Base-by-base conservation (phyloP, 2,888 invertebrate genomes). In the Ochropleura plecta region DNA sequence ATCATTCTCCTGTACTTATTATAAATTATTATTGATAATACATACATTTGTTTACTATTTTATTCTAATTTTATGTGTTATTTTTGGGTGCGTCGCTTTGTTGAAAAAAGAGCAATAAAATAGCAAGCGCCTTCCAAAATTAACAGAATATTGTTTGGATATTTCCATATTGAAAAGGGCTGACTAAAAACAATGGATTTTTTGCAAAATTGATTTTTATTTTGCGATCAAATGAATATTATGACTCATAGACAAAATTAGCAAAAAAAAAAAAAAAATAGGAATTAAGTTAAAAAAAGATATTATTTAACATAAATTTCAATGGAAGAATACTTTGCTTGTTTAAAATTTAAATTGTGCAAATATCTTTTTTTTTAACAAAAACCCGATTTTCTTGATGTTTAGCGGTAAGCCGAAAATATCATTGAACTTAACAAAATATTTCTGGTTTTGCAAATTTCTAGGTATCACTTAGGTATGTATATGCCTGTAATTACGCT, bases 101-200 rank as follows among this genome's bases (percentile, higher is more conserved):
- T 9, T 18, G 14, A 5, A 5, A 51, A 18, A 62, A 18, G 9
- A 10, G n/a, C 51, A 63, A 30, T 49, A 12, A 14, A 8, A 18
- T 16, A 66, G 30, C 30, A 59, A 65, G 12, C 42, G 42, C 60
- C 55, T 65, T 76, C 53, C 14, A 53, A 59, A 46, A 68, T 46
- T 20, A 46, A 46, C 60, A 14, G 30, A 0, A 57, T 48, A 49
- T 20, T 65, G 5, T 5, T 9, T 6, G 42, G 2, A 46, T 8
- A 51, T 51, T 20, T 42, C 14, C 14, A 20, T 2, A 48, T 6
- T 0, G 9, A 3, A 18, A 0, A 0, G n/a, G n/a, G n/a, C n/a
- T 12, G 1, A 40, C 10, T 10, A 14, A 49, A 48, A 48, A 30
- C 30, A 30, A 4, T n/a, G 8, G 8, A 5, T 12, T 30, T 20